Base-by-base conservation (phyloP, 2,888 invertebrate genomes). In the Aromia moschata region DNA sequence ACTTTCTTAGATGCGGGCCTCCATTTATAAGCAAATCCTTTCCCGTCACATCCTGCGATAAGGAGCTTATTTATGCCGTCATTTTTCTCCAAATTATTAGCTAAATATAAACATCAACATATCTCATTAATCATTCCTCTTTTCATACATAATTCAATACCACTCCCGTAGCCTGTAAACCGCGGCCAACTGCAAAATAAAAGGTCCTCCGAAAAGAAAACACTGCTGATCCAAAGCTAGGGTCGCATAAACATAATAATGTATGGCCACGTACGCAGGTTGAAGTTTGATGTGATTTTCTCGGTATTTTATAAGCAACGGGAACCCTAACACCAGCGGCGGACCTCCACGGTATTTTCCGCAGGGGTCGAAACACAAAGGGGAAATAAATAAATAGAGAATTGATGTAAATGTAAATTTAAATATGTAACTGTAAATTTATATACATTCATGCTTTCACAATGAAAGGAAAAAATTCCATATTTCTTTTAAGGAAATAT, bases 231-330 rank as follows among this genome's bases (percentile, higher is more conserved):
- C 52, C 47, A 51, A 38, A 43, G 40, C 54, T 60, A 53, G 46
- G 62, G 69, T 62, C 69, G 58, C 65, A 68, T 61, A 67, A 63
- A 64, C 62, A 67, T 61, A 58, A 64, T 63, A 44, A 60, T 67
- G 61, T 69, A 65, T 69, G 56, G 64, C 60, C 64, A 67, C 68
- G 71, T 69, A 68, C 63, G 68, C 69, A 69, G 68, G 63, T 66
- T 65, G 64, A 64, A 64, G 55, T 54, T 64, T 66, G 70, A 70
- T 70, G 70, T 69, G 70, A 71, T 70, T 72, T 73, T 64, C 68
- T 65, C 64, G 60, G 57, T 60, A 64, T 61, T 67, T 69, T 60
- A 69, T 67, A 68, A 52, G 52, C 68, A 55, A 52, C 46, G 43
- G 52, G 38, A 43, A n/a, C n/a, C n/a, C n/a, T n/a, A n/a, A n/a